Evolutionary conservation across 1,140 invertebrate species (phyloP).

Genomic region (Ectropis grisescens): DNA sequence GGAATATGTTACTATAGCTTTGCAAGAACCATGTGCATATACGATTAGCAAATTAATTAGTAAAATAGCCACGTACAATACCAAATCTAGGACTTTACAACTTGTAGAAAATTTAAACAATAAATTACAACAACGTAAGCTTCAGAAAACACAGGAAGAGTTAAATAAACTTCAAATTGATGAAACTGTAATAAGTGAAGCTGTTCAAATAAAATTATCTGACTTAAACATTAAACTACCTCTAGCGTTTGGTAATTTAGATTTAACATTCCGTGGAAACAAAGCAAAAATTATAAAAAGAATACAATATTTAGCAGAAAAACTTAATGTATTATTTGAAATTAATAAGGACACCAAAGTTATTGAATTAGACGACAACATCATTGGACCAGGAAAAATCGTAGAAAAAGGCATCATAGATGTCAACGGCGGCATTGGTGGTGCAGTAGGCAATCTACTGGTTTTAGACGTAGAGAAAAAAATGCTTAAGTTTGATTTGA

Average conservation of each 20-base stretch:
- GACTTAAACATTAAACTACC: constrained; percentile 6
- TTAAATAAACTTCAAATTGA: constrained; percentile 2
- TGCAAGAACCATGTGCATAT: constrained; percentile 1
- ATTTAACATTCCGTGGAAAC: constrained; percentile 1
- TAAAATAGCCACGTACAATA: constrained; percentile 1
- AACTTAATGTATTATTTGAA: neutral
- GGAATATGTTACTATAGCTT: constrained; percentile 1
- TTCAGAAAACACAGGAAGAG: constrained; percentile 4
- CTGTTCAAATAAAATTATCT: constrained; percentile 4
- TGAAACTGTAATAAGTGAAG: constrained; percentile 4
- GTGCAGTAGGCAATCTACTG: constrained; percentile 11
- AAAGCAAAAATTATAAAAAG: constrained; percentile 2
- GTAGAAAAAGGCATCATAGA: constrained; percentile 1
- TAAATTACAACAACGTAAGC: constrained; percentile 3
- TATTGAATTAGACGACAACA: constrained; percentile 2
- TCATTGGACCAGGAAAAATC: constrained; percentile 2
- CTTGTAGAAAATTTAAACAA: constrained; percentile 4
- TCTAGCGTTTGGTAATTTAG: constrained; percentile 9
- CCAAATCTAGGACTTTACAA: constrained; percentile 5
- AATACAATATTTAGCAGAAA: no score
- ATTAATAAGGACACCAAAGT: constrained; percentile 2
- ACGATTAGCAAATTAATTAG: constrained; percentile 4
- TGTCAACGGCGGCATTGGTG: constrained; percentile 7
- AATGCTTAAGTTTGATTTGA: constrained; percentile 8
- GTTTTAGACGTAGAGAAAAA: constrained; percentile 5